Evolutionary conservation across 2,888 invertebrate species (phyloP), one percentile per base, ranked within the genome.

Genomic region (Napeogenes sylphis): DNA sequence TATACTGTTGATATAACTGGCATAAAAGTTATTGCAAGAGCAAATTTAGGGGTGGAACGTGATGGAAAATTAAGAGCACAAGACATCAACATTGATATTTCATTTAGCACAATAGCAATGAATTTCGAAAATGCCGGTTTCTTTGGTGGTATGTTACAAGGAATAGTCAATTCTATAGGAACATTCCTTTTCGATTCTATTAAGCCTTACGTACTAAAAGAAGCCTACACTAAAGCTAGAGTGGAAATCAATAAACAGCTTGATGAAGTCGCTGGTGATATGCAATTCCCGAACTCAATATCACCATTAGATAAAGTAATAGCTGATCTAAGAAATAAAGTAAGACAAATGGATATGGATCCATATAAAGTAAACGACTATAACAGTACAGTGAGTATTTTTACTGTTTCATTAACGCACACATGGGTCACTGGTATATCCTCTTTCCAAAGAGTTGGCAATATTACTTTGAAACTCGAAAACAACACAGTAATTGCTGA

Each of bases 241-340:
- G 91, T 88, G 2, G 94, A 94, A 79, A 93, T 97, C 1, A 95
- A 97, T 78, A 91, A 92, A 13, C 93, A 95, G 78, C 91, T 97
- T 35, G 92, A 93, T 21, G 92, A 94, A 71, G 77, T 95, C 13
- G 93, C 95, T 13, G 92, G 92, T 1, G 92, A 92, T 61, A 93
- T 95, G 74, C 93, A 92, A 63, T 94, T 97, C 74, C 96, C 96
- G 0, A 96, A 96, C 79, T 96, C 96, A 0, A 95, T 97, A 72
- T 94, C 96, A 13, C 97, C 97, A 0, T 89, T 97, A 64, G 97
- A 97, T 77, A 95, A 96, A 92, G 93, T 95, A 3, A 92, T 97
- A 51, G 93, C 95, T 0, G 94, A 95, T 75, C 92, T 92, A 0
- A 91, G 96, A 10, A 94, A 93, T 71, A 92, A 93, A 75, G 94